Evolutionary conservation across 1,140 invertebrate species (phyloP).

Genomic region (Panonychus citri): DNA sequence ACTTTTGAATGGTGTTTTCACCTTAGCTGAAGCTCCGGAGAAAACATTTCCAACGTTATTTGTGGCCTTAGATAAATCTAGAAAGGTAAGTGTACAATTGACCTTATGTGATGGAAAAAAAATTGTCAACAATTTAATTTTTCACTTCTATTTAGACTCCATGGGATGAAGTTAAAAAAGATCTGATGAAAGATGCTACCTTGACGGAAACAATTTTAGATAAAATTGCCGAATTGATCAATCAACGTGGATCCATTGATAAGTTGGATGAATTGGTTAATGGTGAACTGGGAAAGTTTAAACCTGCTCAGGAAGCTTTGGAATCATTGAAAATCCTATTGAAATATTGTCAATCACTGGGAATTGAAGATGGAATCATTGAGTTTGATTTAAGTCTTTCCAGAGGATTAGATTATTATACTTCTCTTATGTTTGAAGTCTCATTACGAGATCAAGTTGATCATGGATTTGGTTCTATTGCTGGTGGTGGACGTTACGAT

Average conservation of each 20-base stretch:
- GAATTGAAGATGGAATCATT: constrained; percentile 6
- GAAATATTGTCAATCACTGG: constrained; percentile 47
- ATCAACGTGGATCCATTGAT: constrained; percentile 43
- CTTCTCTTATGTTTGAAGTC: constrained; percentile 94
- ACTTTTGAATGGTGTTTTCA: constrained; percentile 88
- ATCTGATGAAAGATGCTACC: constrained; percentile 87
- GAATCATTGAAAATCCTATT: constrained; percentile 59
- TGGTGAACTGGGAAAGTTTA: constrained; percentile 39
- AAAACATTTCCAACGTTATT: constrained; percentile 79
- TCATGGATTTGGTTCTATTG: constrained; percentile 60
- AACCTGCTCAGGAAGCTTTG: constrained; percentile 28
- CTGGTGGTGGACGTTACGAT: constrained; percentile 92
- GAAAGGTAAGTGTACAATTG: constrained; percentile 80
- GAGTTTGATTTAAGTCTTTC: constrained; percentile 85
- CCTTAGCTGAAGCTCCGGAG: constrained; percentile 68
- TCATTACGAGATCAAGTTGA: constrained; percentile 33
- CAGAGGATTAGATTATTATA: constrained; percentile 95
- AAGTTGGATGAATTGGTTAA: constrained; percentile 46
- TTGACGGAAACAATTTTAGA: constrained; percentile 53
- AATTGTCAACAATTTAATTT: background rate
- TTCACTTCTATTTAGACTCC: background rate
- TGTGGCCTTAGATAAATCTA: constrained; percentile 91
- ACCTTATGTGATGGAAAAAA: no score
- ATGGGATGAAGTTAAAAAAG: constrained; percentile 80
- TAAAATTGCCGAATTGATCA: constrained; percentile 73